A percentile compares a stretch with the other conserved stretches of the same genome.
Evolutionary conservation across 2,113 vertebrate species (phyloP).

Genomic region (Eublepharis macularius): DNA sequence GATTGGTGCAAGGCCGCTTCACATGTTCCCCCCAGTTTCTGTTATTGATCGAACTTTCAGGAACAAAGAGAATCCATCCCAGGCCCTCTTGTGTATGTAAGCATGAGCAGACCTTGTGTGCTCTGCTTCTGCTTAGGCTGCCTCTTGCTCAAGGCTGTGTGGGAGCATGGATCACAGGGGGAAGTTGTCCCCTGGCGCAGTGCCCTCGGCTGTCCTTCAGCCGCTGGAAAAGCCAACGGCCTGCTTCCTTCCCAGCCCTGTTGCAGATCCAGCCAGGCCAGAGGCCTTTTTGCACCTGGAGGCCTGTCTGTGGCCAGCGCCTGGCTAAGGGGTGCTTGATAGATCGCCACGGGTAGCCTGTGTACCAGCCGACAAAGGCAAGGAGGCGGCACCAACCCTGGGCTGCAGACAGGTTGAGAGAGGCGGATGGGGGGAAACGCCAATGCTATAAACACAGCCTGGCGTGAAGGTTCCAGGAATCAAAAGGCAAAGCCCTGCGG

Average conservation of each 20-base stretch:
- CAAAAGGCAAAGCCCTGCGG: conserved; percentile 5
- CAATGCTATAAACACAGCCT: neutral
- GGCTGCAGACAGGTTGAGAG: neutral
- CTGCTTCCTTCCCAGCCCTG: neutral
- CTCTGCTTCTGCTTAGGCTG: neutral
- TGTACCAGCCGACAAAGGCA: neutral
- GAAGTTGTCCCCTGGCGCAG: conserved; percentile 19
- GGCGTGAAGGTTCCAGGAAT: conserved; percentile 19
- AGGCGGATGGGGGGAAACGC: neutral
- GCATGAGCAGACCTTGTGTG: neutral
- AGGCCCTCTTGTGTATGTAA: neutral
- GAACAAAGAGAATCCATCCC: neutral
- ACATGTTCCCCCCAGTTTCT: neutral
- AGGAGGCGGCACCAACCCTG: neutral
- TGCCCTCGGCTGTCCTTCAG: conserved; percentile 24
- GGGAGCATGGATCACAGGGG: neutral
- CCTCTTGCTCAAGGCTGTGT: neutral
- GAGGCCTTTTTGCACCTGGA: neutral
- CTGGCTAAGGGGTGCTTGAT: neutral
- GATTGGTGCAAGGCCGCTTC: neutral
- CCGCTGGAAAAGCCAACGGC: neutral
- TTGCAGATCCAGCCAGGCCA: neutral
- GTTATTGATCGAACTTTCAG: neutral
- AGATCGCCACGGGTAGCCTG: neutral
- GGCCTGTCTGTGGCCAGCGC: neutral